Percentiles rank a stretch among this genome's conserved stretches.
phyloP scores from a whole-genome alignment of 2,113 vertebrate genomes.

The Theropithecus gelada region DNA sequence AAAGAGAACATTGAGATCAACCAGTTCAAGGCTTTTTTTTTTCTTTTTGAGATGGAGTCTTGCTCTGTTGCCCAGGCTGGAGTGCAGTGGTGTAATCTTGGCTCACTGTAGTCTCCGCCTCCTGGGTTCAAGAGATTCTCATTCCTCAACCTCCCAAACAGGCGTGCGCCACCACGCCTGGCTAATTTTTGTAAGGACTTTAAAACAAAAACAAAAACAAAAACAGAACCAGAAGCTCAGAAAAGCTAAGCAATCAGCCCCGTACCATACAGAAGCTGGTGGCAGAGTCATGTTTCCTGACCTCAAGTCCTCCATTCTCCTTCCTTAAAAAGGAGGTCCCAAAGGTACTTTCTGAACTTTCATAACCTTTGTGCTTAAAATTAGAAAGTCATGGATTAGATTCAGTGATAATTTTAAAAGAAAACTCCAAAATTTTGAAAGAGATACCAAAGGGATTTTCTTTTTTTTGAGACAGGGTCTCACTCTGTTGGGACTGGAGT shows the following conservation, averaged over 20 bases:
- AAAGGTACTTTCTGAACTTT: background rate
- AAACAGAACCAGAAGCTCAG: background rate
- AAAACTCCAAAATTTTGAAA: background rate
- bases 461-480: too few relatives aligned
- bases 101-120: background rate
- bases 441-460: background rate
- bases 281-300: background rate
- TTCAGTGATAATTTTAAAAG: background rate
- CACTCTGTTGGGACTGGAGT: too few relatives aligned
- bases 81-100: too few relatives aligned
- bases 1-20: background rate
- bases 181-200: background rate
- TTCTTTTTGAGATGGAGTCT: background rate
- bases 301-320: background rate
- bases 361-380: background rate
- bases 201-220: background rate
- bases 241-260: background rate
- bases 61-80: background rate
- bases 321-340: background rate
- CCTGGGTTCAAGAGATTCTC: background rate
- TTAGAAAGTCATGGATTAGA: background rate
- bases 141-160: background rate
- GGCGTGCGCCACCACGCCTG: accelerated
- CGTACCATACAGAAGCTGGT: background rate
- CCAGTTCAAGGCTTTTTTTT: background rate